Base-by-base conservation (phyloP, 2,888 invertebrate species). In the Mongoloraphidia duomilia region DNA sequence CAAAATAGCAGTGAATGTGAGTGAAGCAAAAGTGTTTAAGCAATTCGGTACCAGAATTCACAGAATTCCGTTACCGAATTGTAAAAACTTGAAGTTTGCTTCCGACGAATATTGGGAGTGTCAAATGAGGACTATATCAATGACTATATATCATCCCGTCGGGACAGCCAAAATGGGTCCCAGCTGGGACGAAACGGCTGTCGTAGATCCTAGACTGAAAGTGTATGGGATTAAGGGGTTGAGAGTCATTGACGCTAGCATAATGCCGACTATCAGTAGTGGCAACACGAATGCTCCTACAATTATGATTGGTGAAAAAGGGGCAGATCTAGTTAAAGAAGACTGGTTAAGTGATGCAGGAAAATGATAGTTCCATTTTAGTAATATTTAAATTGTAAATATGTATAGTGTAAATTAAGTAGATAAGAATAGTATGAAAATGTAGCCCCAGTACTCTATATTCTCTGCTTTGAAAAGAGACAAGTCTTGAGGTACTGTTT, bases 241-340 rank as follows among this genome's bases (percentile, higher is more conserved):
- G 33, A 72, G 91, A 53, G 87, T 91, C 13, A 82, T 90, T 56
- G 91, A 91, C 61, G 89, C 88, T 34, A 86, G 87, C 58, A 80
- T 91, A 56, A 91, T 91, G 88, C 91, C 91, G 0, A 84, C 84
- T 2, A 87, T 91, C 57, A 82, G 82, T 34, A 88, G 89, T 60
- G 91, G 91, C 8, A 91, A 92, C 61, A 91, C 91, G 1, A 90
- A 91, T 64, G 92, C 91, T 0, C 89, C 91, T 0, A 82, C 83
- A n/a, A 87, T 91, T 45, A 91, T 91, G 91, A 86, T 91, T 34
- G 91, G 80, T 1, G 91, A 92, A 61, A 91, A 90, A 63, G 90
- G 88, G 6, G 77, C 90, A 0, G 91, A 90, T 69, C 70, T 90
- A 60, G 80, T 90, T 50, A 90, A 90, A 65, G 79, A 83, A 65